Evolutionary conservation across 2,888 invertebrate species (phyloP), one percentile per base, ranked within the genome.

Genomic region (Carabus problematicus): DNA sequence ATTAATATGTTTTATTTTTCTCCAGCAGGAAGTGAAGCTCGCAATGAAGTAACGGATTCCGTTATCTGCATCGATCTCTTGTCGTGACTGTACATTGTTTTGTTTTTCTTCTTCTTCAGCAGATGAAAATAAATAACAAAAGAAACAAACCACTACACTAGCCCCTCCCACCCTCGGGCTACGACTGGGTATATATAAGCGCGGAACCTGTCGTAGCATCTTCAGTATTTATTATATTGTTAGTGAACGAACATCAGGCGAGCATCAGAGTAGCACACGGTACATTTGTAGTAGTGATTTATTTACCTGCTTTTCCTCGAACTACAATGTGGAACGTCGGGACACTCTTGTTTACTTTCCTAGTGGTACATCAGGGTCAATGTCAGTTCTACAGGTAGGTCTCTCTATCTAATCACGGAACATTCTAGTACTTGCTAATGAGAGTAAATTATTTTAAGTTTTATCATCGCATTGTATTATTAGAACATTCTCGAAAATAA

Each of bases 351-450:
- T 45, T 60, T 3, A 39, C 54, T 43, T 41, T 62, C 43, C 45
- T 55, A 16, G 29, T 69, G 39, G 16, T 62, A 12, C 39, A 47
- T 12, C 64, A 62, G 62, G 69, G 69, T 55, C 69, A 62, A 56
- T 61, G 62, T 18, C 69, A 69, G 62, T 69, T 16, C 14, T 69
- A 45, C 41, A 56, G 69, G 69, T 69, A 62, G 39, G 61, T 47
- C 29, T 11, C n/a, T 45, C 11, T n/a, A 29, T 3, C 12, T 56
- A 56, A 29, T 14, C 19, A 52, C 4, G 14, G 16, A 52, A 52
- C 6, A 8, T 52, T 18, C 7, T 12, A 8, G 1, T 9, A 9
- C 16, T 47, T 14, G 1, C 9, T 47, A 29, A 47, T 47, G 11
- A 14, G 47, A 14, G 43, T n/a, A 43, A 43, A 11, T 47, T 9